Percentiles rank a stretch among this genome's conserved stretches.
phyloP scores from a whole-genome alignment of 2,797 vertebrate genomes.

The Etheostoma perlongum region DNA sequence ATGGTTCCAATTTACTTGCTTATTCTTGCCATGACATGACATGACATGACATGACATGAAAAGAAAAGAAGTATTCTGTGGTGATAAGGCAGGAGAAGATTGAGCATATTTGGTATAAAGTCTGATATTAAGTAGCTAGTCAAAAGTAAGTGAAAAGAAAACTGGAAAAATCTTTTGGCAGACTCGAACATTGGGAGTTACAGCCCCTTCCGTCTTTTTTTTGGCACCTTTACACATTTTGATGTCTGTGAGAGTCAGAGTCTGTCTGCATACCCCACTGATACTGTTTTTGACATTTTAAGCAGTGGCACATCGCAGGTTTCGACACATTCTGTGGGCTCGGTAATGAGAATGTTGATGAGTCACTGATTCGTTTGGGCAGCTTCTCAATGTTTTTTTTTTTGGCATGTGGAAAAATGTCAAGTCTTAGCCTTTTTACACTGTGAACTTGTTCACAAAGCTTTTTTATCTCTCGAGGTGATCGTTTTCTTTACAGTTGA shows the following conservation, averaged over 20 bases:
- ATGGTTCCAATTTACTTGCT: slow-evolving; percentile 16
- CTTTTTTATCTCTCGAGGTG: background rate
- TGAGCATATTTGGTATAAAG: slow-evolving; percentile 12
- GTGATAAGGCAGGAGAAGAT: slow-evolving; percentile 14
- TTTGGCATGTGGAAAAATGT: slow-evolving; percentile 15
- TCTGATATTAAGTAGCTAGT: slow-evolving; percentile 19
- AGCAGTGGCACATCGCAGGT: slow-evolving; percentile 38
- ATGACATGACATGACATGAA: background rate
- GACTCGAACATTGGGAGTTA: slow-evolving; percentile 18
- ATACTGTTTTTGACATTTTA: slow-evolving; percentile 63
- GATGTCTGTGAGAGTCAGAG: slow-evolving; percentile 19
- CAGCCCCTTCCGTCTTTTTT: slow-evolving; percentile 34
- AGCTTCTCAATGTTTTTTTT: slow-evolving; percentile 11
- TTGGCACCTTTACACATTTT: slow-evolving; percentile 53
- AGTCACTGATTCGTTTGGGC: slow-evolving; percentile 52
- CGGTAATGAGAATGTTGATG: slow-evolving; percentile 60
- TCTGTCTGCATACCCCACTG: slow-evolving; percentile 37
- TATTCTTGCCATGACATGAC: background rate
- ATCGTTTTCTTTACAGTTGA: slow-evolving; percentile 6
- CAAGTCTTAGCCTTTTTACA: slow-evolving; percentile 24
- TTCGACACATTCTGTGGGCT: slow-evolving; percentile 37
- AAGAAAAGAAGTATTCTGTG: slow-evolving; percentile 11
- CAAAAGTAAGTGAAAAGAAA: slow-evolving; percentile 32
- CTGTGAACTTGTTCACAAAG: slow-evolving; percentile 10
- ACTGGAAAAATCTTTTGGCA: slow-evolving; percentile 10